Evolutionary conservation across 2,888 invertebrate species (phyloP), one percentile per base, ranked within the genome.

Genomic region (Meganola albula): DNA sequence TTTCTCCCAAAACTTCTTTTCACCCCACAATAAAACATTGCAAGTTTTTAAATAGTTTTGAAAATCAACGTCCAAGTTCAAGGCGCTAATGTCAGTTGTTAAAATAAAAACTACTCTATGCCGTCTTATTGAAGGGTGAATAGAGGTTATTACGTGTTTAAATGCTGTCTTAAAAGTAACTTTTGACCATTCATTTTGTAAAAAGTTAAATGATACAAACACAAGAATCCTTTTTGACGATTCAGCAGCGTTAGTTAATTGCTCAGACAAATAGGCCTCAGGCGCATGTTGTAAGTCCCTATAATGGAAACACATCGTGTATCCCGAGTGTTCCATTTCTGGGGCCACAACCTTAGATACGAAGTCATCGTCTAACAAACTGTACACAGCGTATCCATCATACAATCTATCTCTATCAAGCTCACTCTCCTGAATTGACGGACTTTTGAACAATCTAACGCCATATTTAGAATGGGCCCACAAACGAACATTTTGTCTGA

Each of bases 1-100:
- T 77, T 95, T 95, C 58, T 94, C 93, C 96, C 96, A 96, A 82
- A 96, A 96, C 58, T 93, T 88, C 58, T 92, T 92, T 74, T 96
- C 95, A 45, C 92, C 92, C 91, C 93, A 93, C 47, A 92, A 88
- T 47, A 92, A 88, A 29, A 91, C 91, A 20, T 90, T 89, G 82
- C 93, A 89, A 59, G 91, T 90, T 62, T 91, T 90, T 39, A 93
- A 82, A 44, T 92, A 87, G 32, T 89, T 88, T 68, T 93, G 91
- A 28, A 95, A 87, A 58, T 94, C 93, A 29, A 91, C 87, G 68
- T 93, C 94, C 67, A 93, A 89, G 48, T 91, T 90, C 22, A 91
- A 77, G 21, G 91, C 89, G 49, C 92, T 92, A 20, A 93, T 90
- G 50, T 92, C 92, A 44, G 87, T 87, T 22, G 87, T 87, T 52